phyloP scores from a whole-genome alignment of 2,888 invertebrate species.

The Macroteleia sp. region DNA sequence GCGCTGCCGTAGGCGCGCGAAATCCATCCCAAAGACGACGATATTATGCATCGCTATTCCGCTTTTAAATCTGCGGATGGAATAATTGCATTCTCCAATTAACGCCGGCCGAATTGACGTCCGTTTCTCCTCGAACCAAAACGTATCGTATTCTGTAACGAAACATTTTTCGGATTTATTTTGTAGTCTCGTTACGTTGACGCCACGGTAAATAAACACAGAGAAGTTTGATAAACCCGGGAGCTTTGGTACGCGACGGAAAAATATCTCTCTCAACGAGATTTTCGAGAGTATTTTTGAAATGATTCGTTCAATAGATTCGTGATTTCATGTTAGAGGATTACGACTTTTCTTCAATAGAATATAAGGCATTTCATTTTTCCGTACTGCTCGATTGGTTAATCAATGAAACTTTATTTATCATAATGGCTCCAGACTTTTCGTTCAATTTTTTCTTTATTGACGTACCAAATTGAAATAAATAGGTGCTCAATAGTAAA shows the following conservation, averaged over 20 bases:
- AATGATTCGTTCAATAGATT: constrained; percentile 47
- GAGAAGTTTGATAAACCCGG: constrained; percentile 25
- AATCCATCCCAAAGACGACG: constrained; percentile 22
- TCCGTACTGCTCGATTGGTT: constrained; percentile 14
- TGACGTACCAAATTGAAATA: too few species aligned
- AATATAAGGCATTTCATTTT: constrained; percentile 31
- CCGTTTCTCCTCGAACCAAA: not conserved
- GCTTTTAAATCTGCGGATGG: constrained; percentile 7
- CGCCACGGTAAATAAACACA: constrained; percentile 42
- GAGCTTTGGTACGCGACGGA: constrained; percentile 4
- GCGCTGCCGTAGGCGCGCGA: constrained; percentile 13
- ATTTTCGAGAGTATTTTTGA: constrained; percentile 46
- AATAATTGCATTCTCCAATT: constrained; percentile 30
- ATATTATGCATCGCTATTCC: constrained; percentile 27
- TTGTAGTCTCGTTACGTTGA: constrained; percentile 27
- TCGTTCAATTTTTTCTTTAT: too few species aligned
- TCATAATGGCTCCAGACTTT: too few species aligned
- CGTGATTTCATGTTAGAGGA: constrained; percentile 40
- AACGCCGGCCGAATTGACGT: constrained; percentile 10
- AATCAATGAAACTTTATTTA: constrained; percentile 28
- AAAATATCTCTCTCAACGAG: constrained; percentile 32
- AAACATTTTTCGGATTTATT: constrained; percentile 16
- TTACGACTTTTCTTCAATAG: constrained; percentile 35
- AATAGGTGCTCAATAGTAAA: too few species aligned
- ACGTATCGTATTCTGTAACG: not conserved